Conservation (phyloP, 1,140 invertebrate genomes). For the Brevipalpus yothersi region DNA sequence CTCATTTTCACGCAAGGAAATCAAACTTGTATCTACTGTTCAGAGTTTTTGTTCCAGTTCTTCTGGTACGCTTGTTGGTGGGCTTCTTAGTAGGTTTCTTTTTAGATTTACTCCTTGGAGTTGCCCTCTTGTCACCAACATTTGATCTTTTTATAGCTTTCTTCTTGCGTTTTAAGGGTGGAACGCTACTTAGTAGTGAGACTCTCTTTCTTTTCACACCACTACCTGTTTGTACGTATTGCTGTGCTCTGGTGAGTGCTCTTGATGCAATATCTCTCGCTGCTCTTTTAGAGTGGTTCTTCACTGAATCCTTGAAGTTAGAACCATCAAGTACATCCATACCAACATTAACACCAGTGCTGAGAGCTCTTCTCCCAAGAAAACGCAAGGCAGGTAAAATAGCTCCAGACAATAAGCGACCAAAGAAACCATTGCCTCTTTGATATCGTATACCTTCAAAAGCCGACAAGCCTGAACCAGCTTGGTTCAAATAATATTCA, state of each 20-base stretch:
- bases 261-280: neutral
- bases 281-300: neutral
- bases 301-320: no score
- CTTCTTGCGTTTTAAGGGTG: no score
- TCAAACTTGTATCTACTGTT: no score
- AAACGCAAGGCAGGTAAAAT: no score
- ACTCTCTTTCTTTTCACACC: neutral
- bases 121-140: no score
- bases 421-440: neutral
- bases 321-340: no score
- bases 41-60: neutral
- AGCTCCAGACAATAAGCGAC: no score
- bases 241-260: neutral
- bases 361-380: no score
- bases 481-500: neutral
- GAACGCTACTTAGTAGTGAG: neutral
- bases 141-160: no score
- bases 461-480: neutral
- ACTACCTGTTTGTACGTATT: neutral
- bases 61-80: neutral
- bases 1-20: no score
- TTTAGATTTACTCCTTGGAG: no score
- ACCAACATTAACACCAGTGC: no score
- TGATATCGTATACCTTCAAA: neutral
- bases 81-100: neutral